These are phyloP conservation scores for Byasa hedistus DNA, from an alignment of 2,888 invertebrate species.

Conservation along the genomic window DNA sequence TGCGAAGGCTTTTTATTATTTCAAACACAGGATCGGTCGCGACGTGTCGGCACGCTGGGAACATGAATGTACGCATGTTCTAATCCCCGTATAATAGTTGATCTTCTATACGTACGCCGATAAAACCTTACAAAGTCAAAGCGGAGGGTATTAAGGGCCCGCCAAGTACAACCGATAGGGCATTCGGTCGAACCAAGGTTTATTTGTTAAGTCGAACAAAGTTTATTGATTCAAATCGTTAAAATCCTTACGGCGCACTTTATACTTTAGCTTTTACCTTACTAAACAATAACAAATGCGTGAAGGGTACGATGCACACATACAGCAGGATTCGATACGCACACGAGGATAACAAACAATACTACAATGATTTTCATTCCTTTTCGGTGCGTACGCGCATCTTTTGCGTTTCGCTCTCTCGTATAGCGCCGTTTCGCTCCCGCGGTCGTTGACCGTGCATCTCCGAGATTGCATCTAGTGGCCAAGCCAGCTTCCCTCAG, in stretches of 20 bases:
- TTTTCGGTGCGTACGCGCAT: conserved; percentile 79
- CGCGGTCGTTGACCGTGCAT: conserved; percentile 75
- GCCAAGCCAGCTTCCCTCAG: conserved; percentile 73
- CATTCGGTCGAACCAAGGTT: conserved; percentile 6
- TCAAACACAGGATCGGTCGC: conserved; percentile 18
- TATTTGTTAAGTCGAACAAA: conserved; percentile 10
- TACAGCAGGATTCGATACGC: conserved; percentile 57
- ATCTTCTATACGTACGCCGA: conserved; percentile 43
- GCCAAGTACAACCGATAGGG: conserved; percentile 1
- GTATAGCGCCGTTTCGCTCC: conserved; percentile 55
- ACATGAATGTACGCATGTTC: conserved; percentile 55
- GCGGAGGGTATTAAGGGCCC: conserved; percentile 28
- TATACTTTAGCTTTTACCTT: conserved; percentile 1
- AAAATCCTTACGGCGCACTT: not conserved
- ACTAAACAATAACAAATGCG: conserved; percentile 20
- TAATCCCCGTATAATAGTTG: conserved; percentile 55
- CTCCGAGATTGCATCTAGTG: conserved; percentile 78
- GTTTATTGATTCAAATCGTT: conserved; percentile 11
- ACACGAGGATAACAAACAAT: conserved; percentile 69
- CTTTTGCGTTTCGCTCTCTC: conserved; percentile 58
- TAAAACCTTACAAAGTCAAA: conserved; percentile 18
- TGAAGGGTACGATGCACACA: conserved; percentile 40
- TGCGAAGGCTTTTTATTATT: conserved; percentile 26
- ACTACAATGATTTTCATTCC: conserved; percentile 76
- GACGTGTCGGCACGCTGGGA: conserved; percentile 66